Evolutionary conservation across 2,113 vertebrate species (phyloP).

Genomic region (Rhabdomys dilectus): DNA sequence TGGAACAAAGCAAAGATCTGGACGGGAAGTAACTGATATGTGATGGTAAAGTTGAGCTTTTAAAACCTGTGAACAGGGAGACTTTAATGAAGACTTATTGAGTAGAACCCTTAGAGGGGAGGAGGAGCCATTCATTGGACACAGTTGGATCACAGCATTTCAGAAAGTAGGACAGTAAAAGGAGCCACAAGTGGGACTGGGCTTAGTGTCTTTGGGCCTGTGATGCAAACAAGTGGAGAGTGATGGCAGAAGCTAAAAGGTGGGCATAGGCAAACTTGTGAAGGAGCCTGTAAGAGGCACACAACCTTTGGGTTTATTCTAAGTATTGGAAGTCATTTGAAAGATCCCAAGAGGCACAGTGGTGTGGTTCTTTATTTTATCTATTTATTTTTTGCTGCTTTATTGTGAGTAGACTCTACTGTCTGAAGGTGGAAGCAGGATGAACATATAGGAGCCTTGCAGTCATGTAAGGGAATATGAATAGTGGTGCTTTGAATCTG

Average conservation of each 20-base stretch:
- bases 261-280: neutral
- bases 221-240: neutral
- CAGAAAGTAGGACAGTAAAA: neutral
- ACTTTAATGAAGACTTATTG: neutral
- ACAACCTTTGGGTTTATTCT: constrained; percentile 20
- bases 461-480: neutral
- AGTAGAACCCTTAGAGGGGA: neutral
- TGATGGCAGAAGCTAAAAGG: neutral
- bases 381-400: neutral
- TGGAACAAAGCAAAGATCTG: neutral
- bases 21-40: neutral
- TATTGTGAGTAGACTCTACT: neutral
- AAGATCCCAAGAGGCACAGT: neutral
- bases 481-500: neutral
- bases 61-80: neutral
- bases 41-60: neutral
- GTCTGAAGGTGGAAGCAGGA: neutral
- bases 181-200: neutral
- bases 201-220: neutral
- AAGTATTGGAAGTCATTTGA: neutral
- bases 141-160: neutral
- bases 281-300: neutral
- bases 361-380: neutral
- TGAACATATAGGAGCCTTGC: neutral
- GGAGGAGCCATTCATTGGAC: neutral